Conservation (phyloP, 92 coral and sea anemone genomes). For the Plumapathes pennacea region DNA sequence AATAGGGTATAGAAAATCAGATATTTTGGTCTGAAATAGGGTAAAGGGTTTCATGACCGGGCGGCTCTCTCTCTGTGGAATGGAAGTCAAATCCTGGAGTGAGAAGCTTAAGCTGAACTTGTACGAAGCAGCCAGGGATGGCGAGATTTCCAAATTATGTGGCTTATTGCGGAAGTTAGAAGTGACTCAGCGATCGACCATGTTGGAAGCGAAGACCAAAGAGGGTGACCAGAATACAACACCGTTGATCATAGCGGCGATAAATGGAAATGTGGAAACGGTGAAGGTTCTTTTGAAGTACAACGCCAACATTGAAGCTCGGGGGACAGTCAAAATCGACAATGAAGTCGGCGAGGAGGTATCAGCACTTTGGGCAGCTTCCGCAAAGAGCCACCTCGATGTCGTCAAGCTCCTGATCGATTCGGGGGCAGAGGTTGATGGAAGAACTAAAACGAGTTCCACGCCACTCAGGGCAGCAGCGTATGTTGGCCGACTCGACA, state of each 20-base stretch:
- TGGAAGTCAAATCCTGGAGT: constrained; percentile 40
- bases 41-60: too few relatives aligned
- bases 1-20: too few relatives aligned
- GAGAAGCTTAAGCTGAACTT: constrained; percentile 33
- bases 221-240: constrained; percentile 76
- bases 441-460: constrained; percentile 77
- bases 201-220: constrained; percentile 45
- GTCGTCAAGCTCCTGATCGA: constrained; percentile 62
- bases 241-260: constrained; percentile 68
- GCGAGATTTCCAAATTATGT: constrained; percentile 32
- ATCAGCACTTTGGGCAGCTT: constrained; percentile 84
- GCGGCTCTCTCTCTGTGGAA: too few relatives aligned
- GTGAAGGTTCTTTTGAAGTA: constrained; percentile 69
- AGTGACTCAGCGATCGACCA: constrained; percentile 30
- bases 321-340: constrained; percentile 81
- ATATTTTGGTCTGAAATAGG: too few relatives aligned
- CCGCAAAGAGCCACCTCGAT: constrained; percentile 73
- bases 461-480: constrained; percentile 88
- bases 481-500: constrained; percentile 77
- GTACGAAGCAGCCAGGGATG: constrained; percentile 66
- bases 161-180: constrained; percentile 51
- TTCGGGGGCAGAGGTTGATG: constrained; percentile 72
- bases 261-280: constrained; percentile 74
- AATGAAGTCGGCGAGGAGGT: constrained; percentile 78
- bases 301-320: constrained; percentile 71